These are phyloP conservation scores for Eupithecia subumbrata DNA, from an alignment of 2,888 invertebrate genomes.

Conservation along the genomic window DNA sequence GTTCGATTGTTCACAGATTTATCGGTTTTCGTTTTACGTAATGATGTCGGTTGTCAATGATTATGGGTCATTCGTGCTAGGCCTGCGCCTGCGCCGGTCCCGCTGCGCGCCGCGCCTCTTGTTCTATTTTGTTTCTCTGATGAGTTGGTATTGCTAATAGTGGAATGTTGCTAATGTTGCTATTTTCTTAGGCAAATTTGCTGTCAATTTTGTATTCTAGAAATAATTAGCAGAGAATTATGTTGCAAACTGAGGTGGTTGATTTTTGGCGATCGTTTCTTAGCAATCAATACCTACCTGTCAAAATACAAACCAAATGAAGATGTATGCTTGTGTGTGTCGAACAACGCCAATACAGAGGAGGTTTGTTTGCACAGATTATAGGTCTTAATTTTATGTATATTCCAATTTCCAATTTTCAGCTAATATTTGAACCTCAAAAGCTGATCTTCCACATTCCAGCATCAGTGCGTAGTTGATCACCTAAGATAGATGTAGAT, in stretches of 20 bases:
- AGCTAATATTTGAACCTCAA: not conserved
- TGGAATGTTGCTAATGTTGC: constrained; percentile 9
- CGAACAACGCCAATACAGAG: too few species aligned
- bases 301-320: not conserved
- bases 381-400: not conserved
- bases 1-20: constrained; percentile 49
- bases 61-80: constrained; percentile 59
- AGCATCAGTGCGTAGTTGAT: constrained; percentile 21
- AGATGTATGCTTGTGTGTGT: not conserved
- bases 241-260: not conserved
- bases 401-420: not conserved
- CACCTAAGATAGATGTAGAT: constrained; percentile 51
- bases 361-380: too few species aligned
- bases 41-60: constrained; percentile 60
- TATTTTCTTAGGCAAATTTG: constrained; percentile 10
- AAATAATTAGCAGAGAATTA: not conserved
- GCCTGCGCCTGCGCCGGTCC: constrained; percentile 45
- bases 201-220: not conserved
- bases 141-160: constrained; percentile 13
- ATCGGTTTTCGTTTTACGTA: constrained; percentile 49
- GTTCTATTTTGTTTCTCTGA: constrained; percentile 23
- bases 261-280: not conserved
- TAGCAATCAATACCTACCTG: not conserved
- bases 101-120: constrained; percentile 48
- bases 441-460: constrained; percentile 3